Evolutionary conservation across 2,113 vertebrate genomes (phyloP), one percentile per base, ranked within the genome.

Genomic region (Accipiter virgatus): DNA sequence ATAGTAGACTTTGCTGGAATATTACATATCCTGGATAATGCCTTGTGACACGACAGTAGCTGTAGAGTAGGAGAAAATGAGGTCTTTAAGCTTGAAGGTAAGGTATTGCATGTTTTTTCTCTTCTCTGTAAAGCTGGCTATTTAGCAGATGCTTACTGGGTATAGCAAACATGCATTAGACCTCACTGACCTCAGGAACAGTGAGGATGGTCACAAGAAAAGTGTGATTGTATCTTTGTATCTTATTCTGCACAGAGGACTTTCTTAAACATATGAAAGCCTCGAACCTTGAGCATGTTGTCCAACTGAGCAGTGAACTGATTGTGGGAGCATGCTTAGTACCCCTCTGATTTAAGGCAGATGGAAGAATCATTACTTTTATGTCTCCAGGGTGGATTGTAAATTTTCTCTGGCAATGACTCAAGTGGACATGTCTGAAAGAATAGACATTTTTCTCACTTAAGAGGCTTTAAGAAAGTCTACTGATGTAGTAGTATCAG

Each of bases 321-420:
- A 74, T 36, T 70, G 67, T 65, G 34, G 29, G 31, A 90, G 11
- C 21, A 9, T 42, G 40, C 29, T 74, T 94, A 78, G 13, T 74
- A 78, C 12, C 10, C 15, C 36, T 78, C 45, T 92, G 90, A 92
- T 93, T 86, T 86, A 83, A 92, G 90, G 61, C 82, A 96, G 71
- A 73, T 67, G 50, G 50, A 94, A 71, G 81, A 85, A 68, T 81
- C 40, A 43, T 38, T 52, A 34, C 53, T 58, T 92, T 36, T 52
- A 29, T 3, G 10, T 59, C 73, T 85, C 42, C 38, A 80, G 23
- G 10, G n/a, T 86, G 74, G 21, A 62, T 71, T 93, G 59, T 80
- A 81, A 66, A 95, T 92, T 81, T 92, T 5, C 16, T 83, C 68
- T 95, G 88, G 63, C 62, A 90, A 29, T 55, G 23, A 55, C 20